Evolutionary conservation across 2,113 vertebrate species (phyloP), one percentile per base, ranked within the genome.

Genomic region (Centropus unirufus): DNA sequence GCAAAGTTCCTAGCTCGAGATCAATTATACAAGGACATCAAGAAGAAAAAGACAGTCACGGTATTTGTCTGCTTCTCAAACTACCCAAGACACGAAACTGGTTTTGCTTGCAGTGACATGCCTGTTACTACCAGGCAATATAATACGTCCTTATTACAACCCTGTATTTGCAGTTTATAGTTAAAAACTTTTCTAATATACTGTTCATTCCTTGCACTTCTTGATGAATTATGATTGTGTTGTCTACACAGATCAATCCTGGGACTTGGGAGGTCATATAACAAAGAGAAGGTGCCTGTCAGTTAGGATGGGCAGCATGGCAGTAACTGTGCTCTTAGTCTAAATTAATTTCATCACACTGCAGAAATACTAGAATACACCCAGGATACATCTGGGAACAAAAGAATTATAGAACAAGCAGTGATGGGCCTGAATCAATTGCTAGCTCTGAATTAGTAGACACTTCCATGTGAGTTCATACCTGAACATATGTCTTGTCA

Each of bases 61-160:
- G 78, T 84, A 82, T 88, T 96, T 92, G 46, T 85, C 83, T 87
- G 79, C 90, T 90, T 76, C 90, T 96, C 90, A 81, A 54, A 59
- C 77, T 85, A 27, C 59, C 47, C 34, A 42, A 74, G 58, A 77
- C 14, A 20, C 61, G 87, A 93, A 91, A 42, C 55, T 70, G 16
- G 14, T 93, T 93, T 91, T 62, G 30, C 93, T 89, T 75, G 78
- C 83, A 93, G 86, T 57, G 68, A 84, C 94, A 85, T 76, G 91
- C 74, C 81, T 89, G 55, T 24, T 81, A 78, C 69, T 81, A 66
- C 62, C 63, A 40, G 42, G 79, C 92, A 80, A 30, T 59, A 55
- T 34, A 73, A 83, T 67, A 21, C 8, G 24, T 91, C 39, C 47
- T 74, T 52, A 22, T 47, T 81, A 29, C 58, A 91, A 22, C n/a